phyloP scores from a whole-genome alignment of 2,113 vertebrate species.

The Trematomus loennbergii region DNA sequence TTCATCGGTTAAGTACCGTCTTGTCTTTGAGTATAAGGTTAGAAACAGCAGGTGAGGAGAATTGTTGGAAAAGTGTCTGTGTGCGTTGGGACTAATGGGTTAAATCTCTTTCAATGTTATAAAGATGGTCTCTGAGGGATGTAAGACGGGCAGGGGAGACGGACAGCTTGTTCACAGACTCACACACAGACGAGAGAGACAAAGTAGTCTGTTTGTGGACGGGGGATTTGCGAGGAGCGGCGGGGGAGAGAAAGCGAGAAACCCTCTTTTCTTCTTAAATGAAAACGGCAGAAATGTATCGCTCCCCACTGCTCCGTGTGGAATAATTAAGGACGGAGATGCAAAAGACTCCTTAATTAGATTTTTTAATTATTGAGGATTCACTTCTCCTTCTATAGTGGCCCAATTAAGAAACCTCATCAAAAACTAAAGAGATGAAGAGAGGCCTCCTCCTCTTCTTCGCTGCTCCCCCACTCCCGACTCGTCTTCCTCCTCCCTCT shows the following conservation, averaged over 20 bases:
- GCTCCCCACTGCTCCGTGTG: slow-evolving; percentile 72
- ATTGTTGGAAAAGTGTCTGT: not conserved
- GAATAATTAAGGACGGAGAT: slow-evolving; percentile 85
- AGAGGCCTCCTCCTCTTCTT: slow-evolving; percentile 41
- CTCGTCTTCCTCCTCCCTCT: slow-evolving; percentile 34
- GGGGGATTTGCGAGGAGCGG: slow-evolving; percentile 43
- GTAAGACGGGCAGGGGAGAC: slow-evolving; percentile 26
- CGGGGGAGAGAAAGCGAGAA: slow-evolving; percentile 46
- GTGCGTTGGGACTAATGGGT: slow-evolving; percentile 12
- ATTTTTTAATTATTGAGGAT: slow-evolving; percentile 89
- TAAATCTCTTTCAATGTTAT: slow-evolving; percentile 50
- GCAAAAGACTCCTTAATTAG: slow-evolving; percentile 87
- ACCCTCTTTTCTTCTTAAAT: slow-evolving; percentile 73
- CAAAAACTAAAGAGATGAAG: slow-evolving; percentile 81
- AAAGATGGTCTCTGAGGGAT: slow-evolving; percentile 51
- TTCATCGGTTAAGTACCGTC: not conserved
- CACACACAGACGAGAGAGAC: slow-evolving; percentile 30
- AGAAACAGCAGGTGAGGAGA: slow-evolving; percentile 1
- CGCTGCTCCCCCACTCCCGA: not conserved
- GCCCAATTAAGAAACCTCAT: slow-evolving; percentile 85
- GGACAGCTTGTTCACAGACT: slow-evolving; percentile 14
- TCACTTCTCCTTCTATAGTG: slow-evolving; percentile 82
- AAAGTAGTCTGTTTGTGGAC: slow-evolving; percentile 61
- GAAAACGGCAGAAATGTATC: slow-evolving; percentile 75
- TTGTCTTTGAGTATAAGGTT: not conserved